Evolutionary conservation across 2,888 invertebrate species (phyloP), one percentile per base, ranked within the genome.

Genomic region (Omphaloscelis lunosa): DNA sequence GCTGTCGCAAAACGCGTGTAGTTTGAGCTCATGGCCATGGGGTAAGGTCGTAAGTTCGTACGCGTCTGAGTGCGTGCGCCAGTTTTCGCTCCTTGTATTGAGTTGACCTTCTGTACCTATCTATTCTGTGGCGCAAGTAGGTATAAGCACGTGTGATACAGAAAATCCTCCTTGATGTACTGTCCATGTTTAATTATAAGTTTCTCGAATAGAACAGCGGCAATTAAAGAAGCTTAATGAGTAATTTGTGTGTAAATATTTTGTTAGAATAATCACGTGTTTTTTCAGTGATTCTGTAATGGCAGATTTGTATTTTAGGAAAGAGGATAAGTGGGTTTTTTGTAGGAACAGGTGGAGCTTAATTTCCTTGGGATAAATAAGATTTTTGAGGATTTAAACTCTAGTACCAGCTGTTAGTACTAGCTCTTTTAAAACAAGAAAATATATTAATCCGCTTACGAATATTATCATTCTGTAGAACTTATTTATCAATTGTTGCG

Each of bases 111-210:
- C 58, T 79, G 51, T 12, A 45, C 0, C 4, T 45, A n/a, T 34
- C 8, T 59, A 29, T 11, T 15, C 63, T 88, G 91, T 94, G 95
- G 93, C 95, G 93, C 92, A 93, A 92, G 89, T n/a, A n/a, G n/a
- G n/a, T 89, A 90, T 86, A 84, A 84, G 87, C 85, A 88, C 88
- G 90, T 91, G 89, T 91, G 89, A 88, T 89, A 92, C 93, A 91
- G 91, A 91, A 94, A 95, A 94, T 93, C 92, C 93, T 90, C 88
- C 90, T 91, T 94, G 93, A 95, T 93, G 92, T 91, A 93, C 92
- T 90, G 87, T 88, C 90, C 89, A 88, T 85, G 89, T 91, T 91
- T 93, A 92, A 93, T 93, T 91, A 89, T 89, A 85, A 80, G 80
- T 82, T 89, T 90, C 89, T 89, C 89, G 90, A 92, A 92, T 90